Evolutionary conservation across 1,140 invertebrate species (phyloP).

Genomic region (Heliconius melpomene): DNA sequence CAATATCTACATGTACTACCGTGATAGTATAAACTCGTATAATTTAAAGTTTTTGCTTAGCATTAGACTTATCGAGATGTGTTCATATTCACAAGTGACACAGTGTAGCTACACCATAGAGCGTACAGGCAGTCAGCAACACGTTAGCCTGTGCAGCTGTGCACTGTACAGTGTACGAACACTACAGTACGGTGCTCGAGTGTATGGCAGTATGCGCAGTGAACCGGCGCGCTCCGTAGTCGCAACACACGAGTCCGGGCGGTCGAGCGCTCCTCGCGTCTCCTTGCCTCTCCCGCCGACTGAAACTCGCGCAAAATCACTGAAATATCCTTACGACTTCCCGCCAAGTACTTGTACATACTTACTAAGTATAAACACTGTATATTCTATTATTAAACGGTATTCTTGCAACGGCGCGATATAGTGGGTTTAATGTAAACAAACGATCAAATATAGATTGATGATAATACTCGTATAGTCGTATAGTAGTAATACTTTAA

Average conservation of each 20-base stretch:
- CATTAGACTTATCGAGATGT: not conserved
- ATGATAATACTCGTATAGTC: constrained; percentile 28
- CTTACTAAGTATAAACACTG: not conserved
- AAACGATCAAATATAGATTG: constrained; percentile 41
- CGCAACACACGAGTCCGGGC: constrained; percentile 54
- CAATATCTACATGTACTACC: not conserved
- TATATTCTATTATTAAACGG: constrained; percentile 6
- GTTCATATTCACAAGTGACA: not conserved
- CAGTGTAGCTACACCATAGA: constrained; percentile 8
- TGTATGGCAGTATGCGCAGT: constrained; percentile 52
- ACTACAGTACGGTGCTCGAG: not conserved
- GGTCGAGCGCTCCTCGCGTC: constrained; percentile 51
- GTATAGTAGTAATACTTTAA: constrained; percentile 40
- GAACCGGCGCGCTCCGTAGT: constrained; percentile 49
- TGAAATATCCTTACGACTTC: constrained; percentile 38
- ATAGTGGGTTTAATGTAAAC: constrained; percentile 44
- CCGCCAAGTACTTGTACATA: constrained; percentile 20
- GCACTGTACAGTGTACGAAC: not conserved
- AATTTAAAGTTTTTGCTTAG: not conserved
- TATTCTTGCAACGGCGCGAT: not conserved
- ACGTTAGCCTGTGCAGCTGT: constrained; percentile 16
- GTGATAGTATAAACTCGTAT: not conserved
- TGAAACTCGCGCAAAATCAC: constrained; percentile 48
- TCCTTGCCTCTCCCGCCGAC: constrained; percentile 37
- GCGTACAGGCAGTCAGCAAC: constrained; percentile 22